Conservation (phyloP, 2,888 invertebrate species). For the Pristionchus exspectatus region DNA sequence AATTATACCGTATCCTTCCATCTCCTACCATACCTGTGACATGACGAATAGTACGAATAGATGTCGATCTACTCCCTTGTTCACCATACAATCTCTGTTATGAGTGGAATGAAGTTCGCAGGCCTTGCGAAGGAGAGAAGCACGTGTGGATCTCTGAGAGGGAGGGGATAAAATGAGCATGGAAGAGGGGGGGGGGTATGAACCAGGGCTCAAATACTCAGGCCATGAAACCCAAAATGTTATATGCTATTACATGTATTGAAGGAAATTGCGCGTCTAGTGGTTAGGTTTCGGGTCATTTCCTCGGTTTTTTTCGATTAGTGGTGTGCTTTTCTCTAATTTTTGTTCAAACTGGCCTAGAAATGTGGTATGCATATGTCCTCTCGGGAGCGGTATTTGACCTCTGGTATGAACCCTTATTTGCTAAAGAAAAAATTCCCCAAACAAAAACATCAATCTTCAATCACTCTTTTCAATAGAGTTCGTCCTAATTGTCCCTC, state of each 20-base stretch:
- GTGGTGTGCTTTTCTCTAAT: too few species aligned
- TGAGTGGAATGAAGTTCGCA: slow-evolving; percentile 34
- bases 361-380: too few species aligned
- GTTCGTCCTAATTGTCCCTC: background rate
- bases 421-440: background rate
- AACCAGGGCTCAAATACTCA: too few species aligned
- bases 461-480: background rate
- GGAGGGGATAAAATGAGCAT: background rate
- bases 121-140: slow-evolving; percentile 47
- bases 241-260: too few species aligned
- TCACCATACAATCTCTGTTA: slow-evolving; percentile 56
- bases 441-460: too few species aligned
- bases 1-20: background rate
- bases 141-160: slow-evolving; percentile 24
- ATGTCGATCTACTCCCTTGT: slow-evolving; percentile 92
- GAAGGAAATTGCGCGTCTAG: too few species aligned
- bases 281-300: too few species aligned
- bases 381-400: too few species aligned
- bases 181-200: too few species aligned
- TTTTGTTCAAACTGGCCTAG: too few species aligned
- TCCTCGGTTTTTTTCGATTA: too few species aligned
- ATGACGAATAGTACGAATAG: slow-evolving; percentile 97
- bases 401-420: background rate
- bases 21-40: slow-evolving; percentile 83
- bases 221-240: too few species aligned